phyloP scores from a whole-genome alignment of 2,888 invertebrate species.

The Cephus spinipes region DNA sequence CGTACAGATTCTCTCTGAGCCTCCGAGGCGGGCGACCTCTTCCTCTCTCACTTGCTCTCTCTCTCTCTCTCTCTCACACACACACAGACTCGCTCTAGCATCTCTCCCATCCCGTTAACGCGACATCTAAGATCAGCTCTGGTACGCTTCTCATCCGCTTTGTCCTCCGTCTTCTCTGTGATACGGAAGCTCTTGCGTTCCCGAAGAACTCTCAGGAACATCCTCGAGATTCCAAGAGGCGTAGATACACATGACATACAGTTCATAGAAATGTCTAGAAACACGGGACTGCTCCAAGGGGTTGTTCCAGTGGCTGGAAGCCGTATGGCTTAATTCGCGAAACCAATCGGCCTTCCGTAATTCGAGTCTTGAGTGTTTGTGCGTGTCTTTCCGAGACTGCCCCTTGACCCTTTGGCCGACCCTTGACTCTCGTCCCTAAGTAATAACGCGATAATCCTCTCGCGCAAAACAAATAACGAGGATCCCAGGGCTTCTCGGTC shows the following conservation, averaged over 20 bases:
- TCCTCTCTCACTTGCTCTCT: constrained; percentile 32
- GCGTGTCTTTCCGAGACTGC: constrained; percentile 38
- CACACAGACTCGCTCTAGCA: background rate
- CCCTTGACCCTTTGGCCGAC: constrained; percentile 44
- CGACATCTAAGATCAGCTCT: constrained; percentile 42
- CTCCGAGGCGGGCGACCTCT: constrained; percentile 25
- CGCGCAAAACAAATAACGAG: constrained; percentile 60
- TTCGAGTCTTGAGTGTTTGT: constrained; percentile 50
- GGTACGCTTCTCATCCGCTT: constrained; percentile 21
- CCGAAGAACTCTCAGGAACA: background rate
- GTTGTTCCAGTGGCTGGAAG: background rate
- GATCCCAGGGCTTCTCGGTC: constrained; percentile 26
- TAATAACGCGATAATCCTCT: constrained; percentile 64
- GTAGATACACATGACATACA: background rate
- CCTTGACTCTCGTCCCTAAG: constrained; percentile 51
- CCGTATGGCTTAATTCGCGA: constrained; percentile 11
- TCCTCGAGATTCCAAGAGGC: background rate
- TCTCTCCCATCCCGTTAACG: constrained; percentile 21
- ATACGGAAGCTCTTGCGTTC: background rate
- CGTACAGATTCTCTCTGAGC: constrained; percentile 42
- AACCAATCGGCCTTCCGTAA: constrained; percentile 52
- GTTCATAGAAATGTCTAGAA: background rate
- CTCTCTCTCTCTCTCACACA: background rate
- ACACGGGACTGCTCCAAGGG: background rate
- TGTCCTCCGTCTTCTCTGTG: constrained; percentile 30